Evolutionary conservation across 2,797 vertebrate genomes (phyloP), one percentile per base, ranked within the genome.

Genomic region (Sternotherus odoratus): DNA sequence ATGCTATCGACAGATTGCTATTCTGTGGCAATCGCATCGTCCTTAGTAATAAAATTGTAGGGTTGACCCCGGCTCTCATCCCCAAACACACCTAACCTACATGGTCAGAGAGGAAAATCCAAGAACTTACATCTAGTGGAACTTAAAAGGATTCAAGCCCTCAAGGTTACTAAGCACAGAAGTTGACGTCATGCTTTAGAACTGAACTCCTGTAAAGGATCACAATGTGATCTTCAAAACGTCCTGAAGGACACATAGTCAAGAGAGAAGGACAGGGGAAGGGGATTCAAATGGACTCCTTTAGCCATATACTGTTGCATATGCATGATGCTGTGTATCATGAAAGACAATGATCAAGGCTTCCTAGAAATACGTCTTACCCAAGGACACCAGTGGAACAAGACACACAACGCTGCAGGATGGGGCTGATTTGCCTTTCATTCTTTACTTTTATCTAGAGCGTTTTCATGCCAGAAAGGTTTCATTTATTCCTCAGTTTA

Each of bases 401-500:
- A 69, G 82, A 53, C 43, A 66, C 72, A 43, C 77, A 93, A 84
- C 86, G 75, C 80, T 95, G 79, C 56, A 78, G 69, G 49, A 77
- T 12, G 21, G 74, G 80, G 85, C 89, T 88, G 89, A 82, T 12
- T 90, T 87, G 28, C n/a, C 21, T 39, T 69, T 39, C 9, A 66
- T 66, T n/a, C 21, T 66, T 36, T 66, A 66, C n/a, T 7, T 33
- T 33, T 60, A 33, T 16, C 30, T 33, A 60, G 13, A 60, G 30
- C 3, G 6, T 10, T 66, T 69, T 23, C 39, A 36, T 66, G 63
- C 13, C 85, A 77, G 79, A 54, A 74, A 91, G 77, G 90, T 66
- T 83, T 92, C 91, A 91, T 74, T 92, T 90, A 88, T 60, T 85
- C 86, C 77, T 84, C 92, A 57, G 83, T 93, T 95, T 90, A 96